phyloP scores from a whole-genome alignment of 2,113 vertebrate genomes.

The Gobio gobio region DNA sequence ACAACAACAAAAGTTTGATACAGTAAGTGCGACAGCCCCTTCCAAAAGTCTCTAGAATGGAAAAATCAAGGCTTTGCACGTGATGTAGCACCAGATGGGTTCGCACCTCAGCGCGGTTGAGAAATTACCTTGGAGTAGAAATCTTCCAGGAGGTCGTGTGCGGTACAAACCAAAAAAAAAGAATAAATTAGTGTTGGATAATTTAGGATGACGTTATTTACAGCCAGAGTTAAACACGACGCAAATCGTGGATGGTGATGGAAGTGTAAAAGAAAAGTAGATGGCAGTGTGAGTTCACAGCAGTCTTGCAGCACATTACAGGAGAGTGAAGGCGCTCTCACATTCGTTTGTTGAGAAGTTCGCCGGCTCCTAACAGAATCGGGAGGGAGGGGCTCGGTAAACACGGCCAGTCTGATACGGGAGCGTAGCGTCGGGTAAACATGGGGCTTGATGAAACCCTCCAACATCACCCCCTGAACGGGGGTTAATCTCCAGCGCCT shows the following conservation, averaged over 20 bases:
- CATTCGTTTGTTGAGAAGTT: constrained; percentile 80
- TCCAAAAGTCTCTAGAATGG: constrained; percentile 39
- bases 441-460: constrained; percentile 27
- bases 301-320: constrained; percentile 76
- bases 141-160: constrained; percentile 64
- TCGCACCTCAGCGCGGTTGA: constrained; percentile 63
- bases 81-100: constrained; percentile 77
- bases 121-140: constrained; percentile 66
- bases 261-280: constrained; percentile 46
- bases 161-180: constrained; percentile 61
- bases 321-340: constrained; percentile 78
- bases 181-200: constrained; percentile 80
- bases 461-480: background rate
- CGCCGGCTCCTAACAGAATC: constrained; percentile 30
- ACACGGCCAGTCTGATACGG: constrained; percentile 29
- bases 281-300: constrained; percentile 77
- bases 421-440: constrained; percentile 41
- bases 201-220: constrained; percentile 69
- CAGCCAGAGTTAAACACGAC: constrained; percentile 63
- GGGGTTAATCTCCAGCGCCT: constrained; percentile 79
- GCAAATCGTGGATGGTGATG: constrained; percentile 58
- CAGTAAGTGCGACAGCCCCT: constrained; percentile 66
- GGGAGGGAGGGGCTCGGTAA: constrained; percentile 2
- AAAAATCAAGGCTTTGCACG: constrained; percentile 57
- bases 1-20: constrained; percentile 62